These are phyloP conservation scores for Cirrhinus molitorella DNA, from an alignment of 2,797 vertebrate species.

Conservation along the genomic window DNA sequence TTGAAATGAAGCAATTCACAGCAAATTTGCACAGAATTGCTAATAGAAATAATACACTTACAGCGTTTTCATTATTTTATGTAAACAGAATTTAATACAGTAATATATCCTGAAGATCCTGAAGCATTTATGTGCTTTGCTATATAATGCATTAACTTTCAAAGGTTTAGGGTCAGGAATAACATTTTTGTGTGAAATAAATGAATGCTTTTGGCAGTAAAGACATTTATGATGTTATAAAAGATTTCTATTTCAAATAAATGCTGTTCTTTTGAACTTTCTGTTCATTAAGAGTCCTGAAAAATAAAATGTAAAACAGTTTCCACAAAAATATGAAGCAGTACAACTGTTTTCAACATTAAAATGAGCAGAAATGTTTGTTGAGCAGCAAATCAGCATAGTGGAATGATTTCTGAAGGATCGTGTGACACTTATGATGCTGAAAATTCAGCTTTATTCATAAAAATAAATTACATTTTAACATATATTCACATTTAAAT, in stretches of 20 bases:
- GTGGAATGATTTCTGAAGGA: not conserved
- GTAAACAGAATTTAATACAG: too few species aligned
- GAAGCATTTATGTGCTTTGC: too few species aligned
- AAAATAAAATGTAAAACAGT: not conserved
- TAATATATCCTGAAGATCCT: too few species aligned
- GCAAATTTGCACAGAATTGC: not conserved
- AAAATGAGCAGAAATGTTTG: not conserved
- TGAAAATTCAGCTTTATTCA: not conserved
- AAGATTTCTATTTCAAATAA: not conserved
- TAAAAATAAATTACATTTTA: not conserved
- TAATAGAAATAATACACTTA: not conserved
- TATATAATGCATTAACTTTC: too few species aligned
- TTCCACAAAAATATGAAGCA: not conserved
- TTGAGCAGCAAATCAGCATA: not conserved
- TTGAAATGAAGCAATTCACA: not conserved
- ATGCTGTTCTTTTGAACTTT: not conserved
- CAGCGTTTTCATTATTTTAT: too few species aligned
- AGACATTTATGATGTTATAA: not conserved
- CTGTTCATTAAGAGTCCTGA: not conserved
- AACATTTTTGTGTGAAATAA: not conserved
- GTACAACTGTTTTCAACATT: not conserved
- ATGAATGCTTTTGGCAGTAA: not conserved
- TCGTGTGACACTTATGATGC: not conserved
- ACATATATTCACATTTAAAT: not conserved
- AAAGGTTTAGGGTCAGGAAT: not conserved